Evolutionary conservation across 2,888 invertebrate genomes (phyloP), one percentile per base, ranked within the genome.

Genomic region (Drosophila infuscata): DNA sequence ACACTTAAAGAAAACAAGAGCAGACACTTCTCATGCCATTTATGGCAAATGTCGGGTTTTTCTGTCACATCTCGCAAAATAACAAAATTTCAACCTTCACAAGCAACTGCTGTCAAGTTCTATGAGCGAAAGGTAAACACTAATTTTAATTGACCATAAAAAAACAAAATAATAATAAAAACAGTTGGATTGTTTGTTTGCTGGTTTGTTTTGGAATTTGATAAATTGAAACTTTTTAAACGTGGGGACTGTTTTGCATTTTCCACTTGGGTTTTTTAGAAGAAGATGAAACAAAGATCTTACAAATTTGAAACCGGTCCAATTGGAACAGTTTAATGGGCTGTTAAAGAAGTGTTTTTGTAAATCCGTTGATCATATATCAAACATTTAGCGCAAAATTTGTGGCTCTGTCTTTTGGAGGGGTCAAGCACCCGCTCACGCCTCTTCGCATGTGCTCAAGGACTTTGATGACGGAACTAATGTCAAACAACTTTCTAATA

Each of bases 401-500:
- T 70, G 38, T 48, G 29, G 76, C 51, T 52, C 61, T 60, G 65
- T 52, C 58, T 65, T 71, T 57, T 68, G 32, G 51, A 61, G 73
- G 71, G 84, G 88, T 88, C 88, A 87, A 79, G 84, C 88, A 79
- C 84, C 74, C 68, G 57, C 48, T 36, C 43, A 25, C 56, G 51
- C 8, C 67, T 61, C 73, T 79, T 73, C 75, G 70, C 52, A 58
- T 66, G 65, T 54, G 68, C 69, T 67, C 85, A 86, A 86, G 85
- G 85, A 89, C 89, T 70, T 41, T 49, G 73, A 48, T 85, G 82
- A 88, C 88, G 90, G 85, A 86, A 86, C 90, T 86, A 69, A 86
- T 75, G 85, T 75, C 83, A 90, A 86, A 86, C 86, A 88, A 90
- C 87, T 88, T 88, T 88, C 87, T 88, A 88, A 88, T 90, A 80